Evolutionary conservation across 2,888 invertebrate genomes (phyloP).

Genomic region (Lepeophtheirus nordmannii): DNA sequence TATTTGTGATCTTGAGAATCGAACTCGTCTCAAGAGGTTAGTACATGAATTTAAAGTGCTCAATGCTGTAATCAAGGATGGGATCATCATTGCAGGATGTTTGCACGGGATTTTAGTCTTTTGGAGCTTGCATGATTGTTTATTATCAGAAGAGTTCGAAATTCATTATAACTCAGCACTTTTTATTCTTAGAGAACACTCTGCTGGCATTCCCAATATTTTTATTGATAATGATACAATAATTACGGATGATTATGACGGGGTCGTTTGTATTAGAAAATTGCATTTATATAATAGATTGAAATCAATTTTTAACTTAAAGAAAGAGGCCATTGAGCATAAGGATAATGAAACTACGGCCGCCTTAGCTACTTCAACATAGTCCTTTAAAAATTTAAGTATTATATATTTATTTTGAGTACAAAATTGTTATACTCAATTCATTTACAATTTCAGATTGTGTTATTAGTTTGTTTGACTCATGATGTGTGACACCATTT

Average conservation of each 20-base stretch:
- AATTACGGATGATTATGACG: not conserved
- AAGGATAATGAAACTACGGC: too few relatives aligned
- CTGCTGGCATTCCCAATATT: not conserved
- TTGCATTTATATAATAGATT: not conserved
- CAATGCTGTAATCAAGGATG: not conserved
- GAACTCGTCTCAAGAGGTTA: not conserved
- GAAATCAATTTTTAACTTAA: not conserved
- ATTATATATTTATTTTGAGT: too few relatives aligned
- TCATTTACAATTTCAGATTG: too few relatives aligned
- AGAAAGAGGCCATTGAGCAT: not conserved
- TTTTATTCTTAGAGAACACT: not conserved
- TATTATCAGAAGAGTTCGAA: not conserved
- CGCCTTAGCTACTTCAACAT: too few relatives aligned
- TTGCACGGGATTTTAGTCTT: not conserved
- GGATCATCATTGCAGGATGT: not conserved
- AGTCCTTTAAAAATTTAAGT: too few relatives aligned
- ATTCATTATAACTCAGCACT: not conserved
- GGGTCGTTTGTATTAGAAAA: not conserved
- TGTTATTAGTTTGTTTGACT: too few relatives aligned
- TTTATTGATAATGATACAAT: not conserved
- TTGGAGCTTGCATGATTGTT: not conserved
- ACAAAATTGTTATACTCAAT: too few relatives aligned
- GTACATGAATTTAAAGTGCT: constrained; percentile 12
- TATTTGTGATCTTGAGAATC: not conserved
- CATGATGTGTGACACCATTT: too few relatives aligned